Conservation (phyloP, 2,113 vertebrate species). For the Euleptes europaea region DNA sequence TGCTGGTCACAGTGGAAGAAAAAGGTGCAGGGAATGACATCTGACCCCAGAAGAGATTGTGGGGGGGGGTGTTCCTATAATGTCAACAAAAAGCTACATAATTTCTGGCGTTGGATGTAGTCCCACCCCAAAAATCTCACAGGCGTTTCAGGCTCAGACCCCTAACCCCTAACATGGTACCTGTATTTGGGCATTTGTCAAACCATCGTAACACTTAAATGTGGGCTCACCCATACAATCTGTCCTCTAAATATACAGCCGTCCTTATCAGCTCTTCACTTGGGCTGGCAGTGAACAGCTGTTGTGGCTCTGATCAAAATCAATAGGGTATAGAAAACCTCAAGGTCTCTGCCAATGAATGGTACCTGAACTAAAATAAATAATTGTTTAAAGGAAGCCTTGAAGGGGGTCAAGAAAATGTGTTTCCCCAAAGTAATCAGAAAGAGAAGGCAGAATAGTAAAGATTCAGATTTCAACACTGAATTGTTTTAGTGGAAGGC, state of each 20-base stretch:
- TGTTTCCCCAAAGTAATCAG: conserved; percentile 2
- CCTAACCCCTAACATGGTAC: not conserved
- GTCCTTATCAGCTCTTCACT: not conserved
- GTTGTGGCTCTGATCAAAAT: not conserved
- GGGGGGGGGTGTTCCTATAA: no score
- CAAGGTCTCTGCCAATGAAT: not conserved
- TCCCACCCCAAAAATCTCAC: no score
- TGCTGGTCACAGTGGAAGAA: no score
- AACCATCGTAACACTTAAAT: not conserved
- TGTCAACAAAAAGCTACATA: no score
- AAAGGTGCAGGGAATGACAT: no score
- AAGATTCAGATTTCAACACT: not conserved
- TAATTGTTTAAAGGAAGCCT: not conserved
- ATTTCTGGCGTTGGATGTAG: no score
- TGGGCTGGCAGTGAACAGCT: not conserved
- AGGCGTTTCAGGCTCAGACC: no score
- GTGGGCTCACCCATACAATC: not conserved
- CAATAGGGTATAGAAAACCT: not conserved
- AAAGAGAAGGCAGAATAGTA: conserved; percentile 8
- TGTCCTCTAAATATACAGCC: not conserved
- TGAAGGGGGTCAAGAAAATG: not conserved
- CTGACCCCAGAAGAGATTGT: no score
- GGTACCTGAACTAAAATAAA: not conserved
- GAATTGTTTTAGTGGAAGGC: not conserved
- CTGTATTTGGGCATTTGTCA: not conserved